Evolutionary conservation across 2,888 invertebrate genomes (phyloP).

Genomic region (Habrosyne pyritoides): DNA sequence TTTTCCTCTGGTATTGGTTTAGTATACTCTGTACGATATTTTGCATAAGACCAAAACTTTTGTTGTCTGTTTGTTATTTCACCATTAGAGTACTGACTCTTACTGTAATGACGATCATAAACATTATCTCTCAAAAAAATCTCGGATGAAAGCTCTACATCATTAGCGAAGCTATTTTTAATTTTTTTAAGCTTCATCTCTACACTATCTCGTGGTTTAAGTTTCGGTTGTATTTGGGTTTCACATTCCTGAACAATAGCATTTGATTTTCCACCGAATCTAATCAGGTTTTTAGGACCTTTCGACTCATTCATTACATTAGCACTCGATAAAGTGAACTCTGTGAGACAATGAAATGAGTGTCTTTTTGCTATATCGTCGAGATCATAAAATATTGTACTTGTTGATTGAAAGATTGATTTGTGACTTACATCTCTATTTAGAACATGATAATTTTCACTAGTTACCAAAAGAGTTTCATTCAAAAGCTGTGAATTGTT

Average conservation of each 20-base stretch:
- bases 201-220: conserved; percentile 43
- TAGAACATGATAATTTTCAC: conserved; percentile 56
- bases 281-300: conserved; percentile 29
- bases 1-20: conserved; percentile 54
- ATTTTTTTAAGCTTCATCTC: conserved; percentile 43
- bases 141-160: conserved; percentile 53
- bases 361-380: conserved; percentile 66
- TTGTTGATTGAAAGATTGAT: conserved; percentile 52
- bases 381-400: conserved; percentile 71
- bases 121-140: conserved; percentile 56
- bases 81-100: conserved; percentile 33
- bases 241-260: conserved; percentile 64
- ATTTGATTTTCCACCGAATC: conserved; percentile 44
- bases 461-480: conserved; percentile 44
- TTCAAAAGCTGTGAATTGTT: conserved; percentile 20
- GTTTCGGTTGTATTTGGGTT: conserved; percentile 51
- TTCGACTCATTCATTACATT: conserved; percentile 32
- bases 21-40: conserved; percentile 60
- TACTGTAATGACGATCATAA: conserved; percentile 26
- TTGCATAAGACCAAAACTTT: conserved; percentile 65
- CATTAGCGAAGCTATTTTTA: conserved; percentile 41
- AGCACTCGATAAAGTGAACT: conserved; percentile 42
- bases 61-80: conserved; percentile 44
- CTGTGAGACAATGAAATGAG: conserved; percentile 58
- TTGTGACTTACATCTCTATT: conserved; percentile 46